Conservation (phyloP, 2,113 vertebrate genomes). For the Corapipo altera region DNA sequence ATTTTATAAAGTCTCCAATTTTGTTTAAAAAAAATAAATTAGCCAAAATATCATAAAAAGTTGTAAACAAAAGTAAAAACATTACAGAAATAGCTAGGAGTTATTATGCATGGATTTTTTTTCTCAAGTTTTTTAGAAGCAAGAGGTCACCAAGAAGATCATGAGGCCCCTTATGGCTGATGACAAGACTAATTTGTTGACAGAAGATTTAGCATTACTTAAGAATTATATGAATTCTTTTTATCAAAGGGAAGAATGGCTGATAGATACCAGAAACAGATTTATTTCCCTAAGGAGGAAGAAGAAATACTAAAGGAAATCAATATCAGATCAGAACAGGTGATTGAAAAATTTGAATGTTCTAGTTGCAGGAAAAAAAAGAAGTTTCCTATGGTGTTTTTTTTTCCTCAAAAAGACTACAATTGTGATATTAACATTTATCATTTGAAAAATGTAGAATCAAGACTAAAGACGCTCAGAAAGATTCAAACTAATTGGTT, state of each 20-base stretch:
- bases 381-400: neutral
- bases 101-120: constrained; percentile 16
- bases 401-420: neutral
- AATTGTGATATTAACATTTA: neutral
- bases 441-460: neutral
- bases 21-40: neutral
- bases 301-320: constrained; percentile 64
- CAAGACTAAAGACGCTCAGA: neutral
- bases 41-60: neutral
- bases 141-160: constrained; percentile 65
- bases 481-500: neutral
- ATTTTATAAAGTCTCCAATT: neutral
- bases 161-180: constrained; percentile 67
- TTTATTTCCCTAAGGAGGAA: constrained; percentile 69
- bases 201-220: constrained; percentile 70
- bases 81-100: neutral
- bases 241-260: constrained; percentile 62
- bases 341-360: constrained; percentile 62
- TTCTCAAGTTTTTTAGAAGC: constrained; percentile 49
- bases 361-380: neutral
- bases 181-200: constrained; percentile 72
- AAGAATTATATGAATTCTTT: constrained; percentile 71
- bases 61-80: neutral
- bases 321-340: constrained; percentile 67
- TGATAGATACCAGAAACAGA: constrained; percentile 70